phyloP scores from a whole-genome alignment of 37 sponge, comb jelly and placozoan species.

The Ephydatia muelleri region DNA sequence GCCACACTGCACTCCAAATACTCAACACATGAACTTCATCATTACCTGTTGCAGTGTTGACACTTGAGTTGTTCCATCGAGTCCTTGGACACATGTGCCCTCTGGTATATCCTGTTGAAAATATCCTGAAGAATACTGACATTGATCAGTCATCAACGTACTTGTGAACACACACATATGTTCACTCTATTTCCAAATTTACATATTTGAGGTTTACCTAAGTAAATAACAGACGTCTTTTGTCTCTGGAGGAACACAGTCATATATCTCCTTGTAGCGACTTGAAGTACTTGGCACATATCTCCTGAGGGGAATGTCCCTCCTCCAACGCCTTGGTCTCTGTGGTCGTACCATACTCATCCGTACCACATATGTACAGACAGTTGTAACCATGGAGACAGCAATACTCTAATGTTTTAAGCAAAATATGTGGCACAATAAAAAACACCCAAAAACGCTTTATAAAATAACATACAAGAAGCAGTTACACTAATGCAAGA shows the following conservation, averaged over 20 bases:
- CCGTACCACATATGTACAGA: slow-evolving; percentile 98
- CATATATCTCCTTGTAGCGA: slow-evolving; percentile 84
- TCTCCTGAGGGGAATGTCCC: slow-evolving; percentile 89
- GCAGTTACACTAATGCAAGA: no score
- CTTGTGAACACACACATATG: background rate
- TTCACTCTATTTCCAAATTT: no score
- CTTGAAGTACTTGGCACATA: slow-evolving; percentile 57
- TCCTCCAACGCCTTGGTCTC: slow-evolving; percentile 98
- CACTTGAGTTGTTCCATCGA: slow-evolving; percentile 94
- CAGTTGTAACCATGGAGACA: slow-evolving; percentile 85
- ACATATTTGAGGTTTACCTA: no score
- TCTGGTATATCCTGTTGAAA: slow-evolving; percentile 87
- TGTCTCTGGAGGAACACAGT: slow-evolving; percentile 98
- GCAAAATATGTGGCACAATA: background rate
- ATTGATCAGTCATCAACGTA: background rate
- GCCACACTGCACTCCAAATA: no score
- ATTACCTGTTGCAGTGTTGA: slow-evolving; percentile 79
- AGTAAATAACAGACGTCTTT: no score
- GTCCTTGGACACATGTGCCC: slow-evolving; percentile 70
- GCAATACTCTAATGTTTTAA: slow-evolving; percentile 71
- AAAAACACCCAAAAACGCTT: no score
- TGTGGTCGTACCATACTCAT: slow-evolving; percentile 99
- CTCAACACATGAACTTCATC: no score
- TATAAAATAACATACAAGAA: no score
- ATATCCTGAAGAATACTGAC: no score